phyloP scores from a whole-genome alignment of 2,113 vertebrate genomes.

The Clarias macrocephalus region DNA sequence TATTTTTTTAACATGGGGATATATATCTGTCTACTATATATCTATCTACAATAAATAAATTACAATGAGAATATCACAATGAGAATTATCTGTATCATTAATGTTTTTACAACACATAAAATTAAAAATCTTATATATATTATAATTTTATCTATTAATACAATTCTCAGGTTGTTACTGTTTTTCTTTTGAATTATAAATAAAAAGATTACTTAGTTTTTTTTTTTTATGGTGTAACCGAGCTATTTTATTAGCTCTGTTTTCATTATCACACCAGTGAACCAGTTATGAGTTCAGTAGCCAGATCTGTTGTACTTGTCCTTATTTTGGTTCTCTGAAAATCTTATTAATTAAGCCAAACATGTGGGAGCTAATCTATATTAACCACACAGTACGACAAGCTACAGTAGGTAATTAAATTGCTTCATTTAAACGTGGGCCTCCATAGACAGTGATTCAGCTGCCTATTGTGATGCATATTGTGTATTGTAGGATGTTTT shows the following conservation, averaged over 20 bases:
- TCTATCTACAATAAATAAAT: too few species aligned
- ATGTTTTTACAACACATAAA: too few species aligned
- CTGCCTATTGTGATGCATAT: too few species aligned
- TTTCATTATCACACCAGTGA: background rate
- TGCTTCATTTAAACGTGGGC: too few species aligned
- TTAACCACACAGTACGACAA: background rate
- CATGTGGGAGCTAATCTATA: background rate
- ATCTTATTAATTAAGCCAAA: background rate
- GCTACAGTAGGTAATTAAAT: background rate
- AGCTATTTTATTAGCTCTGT: background rate
- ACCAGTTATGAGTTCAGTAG: background rate
- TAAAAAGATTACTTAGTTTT: too few species aligned
- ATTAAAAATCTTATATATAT: background rate
- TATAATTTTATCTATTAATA: background rate
- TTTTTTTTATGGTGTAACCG: too few species aligned
- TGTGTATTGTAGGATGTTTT: background rate
- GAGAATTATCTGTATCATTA: too few species aligned
- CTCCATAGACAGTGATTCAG: too few species aligned
- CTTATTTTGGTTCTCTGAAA: background rate
- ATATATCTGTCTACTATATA: background rate
- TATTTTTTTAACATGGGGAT: background rate
- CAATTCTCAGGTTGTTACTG: background rate
- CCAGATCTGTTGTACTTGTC: background rate
- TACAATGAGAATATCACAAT: too few species aligned
- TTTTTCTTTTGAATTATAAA: background rate